Percentiles rank a stretch among this genome's conserved stretches.
These are phyloP conservation scores for Trachelus tabidus DNA, from an alignment of 2,888 invertebrate genomes.

Conservation along the genomic window DNA sequence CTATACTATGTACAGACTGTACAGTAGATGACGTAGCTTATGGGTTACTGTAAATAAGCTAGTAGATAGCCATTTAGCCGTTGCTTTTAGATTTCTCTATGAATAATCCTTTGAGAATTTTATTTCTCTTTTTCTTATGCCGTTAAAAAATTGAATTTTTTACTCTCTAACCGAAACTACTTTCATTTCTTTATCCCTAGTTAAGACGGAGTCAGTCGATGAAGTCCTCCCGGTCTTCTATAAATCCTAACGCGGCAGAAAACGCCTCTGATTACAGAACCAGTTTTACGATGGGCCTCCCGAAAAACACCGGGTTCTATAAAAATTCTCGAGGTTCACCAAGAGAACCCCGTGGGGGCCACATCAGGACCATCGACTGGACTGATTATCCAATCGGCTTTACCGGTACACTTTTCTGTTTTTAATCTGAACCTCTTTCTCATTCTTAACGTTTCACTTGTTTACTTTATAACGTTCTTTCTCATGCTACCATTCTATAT, in stretches of 20 bases:
- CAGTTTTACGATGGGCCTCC: constrained; percentile 3
- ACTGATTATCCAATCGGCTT: not conserved
- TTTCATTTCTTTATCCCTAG: not conserved
- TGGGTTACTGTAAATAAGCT: not conserved
- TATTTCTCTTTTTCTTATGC: not conserved
- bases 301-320: constrained; percentile 4
- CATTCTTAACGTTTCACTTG: not conserved
- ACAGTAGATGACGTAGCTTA: not conserved
- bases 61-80: not conserved
- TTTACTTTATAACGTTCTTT: not conserved
- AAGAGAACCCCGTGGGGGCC: not conserved
- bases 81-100: not conserved
- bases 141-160: not conserved
- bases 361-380: not conserved
- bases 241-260: constrained; percentile 7
- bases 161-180: not conserved
- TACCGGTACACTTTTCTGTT: not conserved
- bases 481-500: not conserved
- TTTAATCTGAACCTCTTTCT: not conserved
- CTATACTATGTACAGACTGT: not conserved
- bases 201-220: not conserved
- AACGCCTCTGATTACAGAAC: constrained; percentile 6
- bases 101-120: not conserved
- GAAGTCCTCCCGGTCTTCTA: not conserved
- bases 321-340: constrained; percentile 5